Conservation (phyloP, 2,113 vertebrate species). For the Notarius lentiginosus region DNA sequence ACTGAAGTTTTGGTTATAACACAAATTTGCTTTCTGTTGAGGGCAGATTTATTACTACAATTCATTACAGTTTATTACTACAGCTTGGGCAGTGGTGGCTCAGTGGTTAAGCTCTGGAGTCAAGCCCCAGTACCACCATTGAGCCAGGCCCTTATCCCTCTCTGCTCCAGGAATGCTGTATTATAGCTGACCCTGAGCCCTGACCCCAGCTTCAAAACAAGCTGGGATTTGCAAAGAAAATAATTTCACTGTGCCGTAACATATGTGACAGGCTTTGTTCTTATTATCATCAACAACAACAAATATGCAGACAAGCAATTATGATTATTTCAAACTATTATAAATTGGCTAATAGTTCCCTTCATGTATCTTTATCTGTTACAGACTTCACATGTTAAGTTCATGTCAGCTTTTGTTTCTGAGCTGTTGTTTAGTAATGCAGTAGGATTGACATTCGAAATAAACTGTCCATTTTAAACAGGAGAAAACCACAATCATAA, state of each 20-base stretch:
- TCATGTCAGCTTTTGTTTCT: neutral
- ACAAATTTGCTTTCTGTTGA: neutral
- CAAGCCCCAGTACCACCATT: neutral
- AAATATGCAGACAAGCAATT: neutral
- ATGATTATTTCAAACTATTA: neutral
- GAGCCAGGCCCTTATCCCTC: neutral
- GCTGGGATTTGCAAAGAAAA: neutral
- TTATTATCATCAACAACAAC: neutral
- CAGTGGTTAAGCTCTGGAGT: neutral
- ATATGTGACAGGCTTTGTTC: neutral
- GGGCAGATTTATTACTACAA: neutral
- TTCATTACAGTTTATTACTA: neutral
- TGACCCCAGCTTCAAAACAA: neutral
- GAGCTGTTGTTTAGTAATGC: neutral
- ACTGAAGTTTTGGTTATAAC: neutral
- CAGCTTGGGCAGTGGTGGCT: too few species aligned
- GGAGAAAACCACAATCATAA: too few species aligned
- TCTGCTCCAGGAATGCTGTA: neutral
- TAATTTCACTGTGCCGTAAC: neutral
- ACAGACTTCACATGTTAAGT: neutral
- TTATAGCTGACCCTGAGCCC: neutral
- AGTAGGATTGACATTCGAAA: too few species aligned
- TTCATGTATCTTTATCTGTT: neutral
- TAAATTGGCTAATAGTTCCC: neutral
- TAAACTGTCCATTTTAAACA: too few species aligned